Base-by-base conservation (phyloP, 1,140 invertebrate genomes). In the Brachionus sp. region DNA sequence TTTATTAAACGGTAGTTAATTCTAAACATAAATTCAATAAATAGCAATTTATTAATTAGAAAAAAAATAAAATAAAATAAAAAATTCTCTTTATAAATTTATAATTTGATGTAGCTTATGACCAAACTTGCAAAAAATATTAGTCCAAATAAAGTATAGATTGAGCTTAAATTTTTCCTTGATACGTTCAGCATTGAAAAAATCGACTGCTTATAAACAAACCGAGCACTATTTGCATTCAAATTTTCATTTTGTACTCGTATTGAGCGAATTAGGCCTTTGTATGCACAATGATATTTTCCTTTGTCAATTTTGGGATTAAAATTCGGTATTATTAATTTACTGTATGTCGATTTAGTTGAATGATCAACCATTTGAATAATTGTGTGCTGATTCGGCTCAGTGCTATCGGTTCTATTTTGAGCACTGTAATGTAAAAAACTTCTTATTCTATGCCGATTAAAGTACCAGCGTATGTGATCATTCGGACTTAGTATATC, bases 281-380 rank as follows among this genome's bases (percentile, higher is more conserved):
- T 70, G 19, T 37, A 70, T 9, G 66, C 29, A 70, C 66, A 70
- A 19, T 39, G 33, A 23, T 70, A 70, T 70, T 70, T 70, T 39
- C 66, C 66, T 39, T 70, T n/a, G 35, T 70, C 37, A 39, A 70
- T 39, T 19, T 70, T 70, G 5, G 66, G 9, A 39, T 70, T 39
- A 70, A 70, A 70, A 42, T 70, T 70, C 2, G 33, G n/a, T 37
- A 70, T 70, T 37, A 70, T 70, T 39, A 70, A 33, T 70, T 70
- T 70, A 70, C 66, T 70, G 9, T 37, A 39, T 70, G 66, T 70
- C 33, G 66, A 70, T 19, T 70, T 70, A 16, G 66, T 39, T 39
- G 35, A 37, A 70, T 70, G 35, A 33, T 70, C 66, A 39, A 70
- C 66, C 12, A 39, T 70, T 70, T 70, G 66, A 39, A 70, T 39